Evolutionary conservation across 2,113 vertebrate species (phyloP), one percentile per base, ranked within the genome.

Genomic region (Cynoglossus semilaevis): DNA sequence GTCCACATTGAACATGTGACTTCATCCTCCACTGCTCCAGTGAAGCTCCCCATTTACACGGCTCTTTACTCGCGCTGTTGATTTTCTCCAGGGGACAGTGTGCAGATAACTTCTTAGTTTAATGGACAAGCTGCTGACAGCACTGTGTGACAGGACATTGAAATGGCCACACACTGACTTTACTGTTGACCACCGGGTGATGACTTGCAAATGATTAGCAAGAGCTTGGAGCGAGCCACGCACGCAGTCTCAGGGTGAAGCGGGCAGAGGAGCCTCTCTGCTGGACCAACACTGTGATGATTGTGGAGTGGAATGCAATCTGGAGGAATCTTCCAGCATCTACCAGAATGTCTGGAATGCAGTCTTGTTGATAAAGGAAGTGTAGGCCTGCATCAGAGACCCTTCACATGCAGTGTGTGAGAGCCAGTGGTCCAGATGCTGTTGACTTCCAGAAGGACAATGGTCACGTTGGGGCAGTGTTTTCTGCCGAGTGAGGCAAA

Each of bases 291-390:
- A 62, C 47, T 37, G 18, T 0, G 17, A 37, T 18, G 56, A 19
- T 29, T 29, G 34, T 47, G 8, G 38, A 35, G 18, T 8, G 1
- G 50, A 43, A 34, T 74, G 60, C 62, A 64, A 17, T 18, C 53
- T 8, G 22, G 42, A 66, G 50, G 67, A 76, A 80, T 76, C 52
- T 53, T 49, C 47, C 41, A 73, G 41, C 46, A 57, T 78, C 74
- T 61, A 43, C 50, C 57, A 64, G 66, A 62, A 67, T 57, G 58
- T 62, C 17, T 64, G 65, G 81, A 76, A 76, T 81, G 37, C 41
- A 13, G 49, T 65, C 63, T 68, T 64, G 49, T 36, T 34, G 74
- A 84, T 80, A 69, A 52, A 55, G 34, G 37, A 72, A 72, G 70
- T 35, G 40, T 11, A 13, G 13, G 1, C 56, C 58, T 44, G 43